Percentiles rank a stretch among this genome's conserved stretches.
Evolutionary conservation across 2,888 invertebrate species (phyloP).

Genomic region (Beris morrisii): DNA sequence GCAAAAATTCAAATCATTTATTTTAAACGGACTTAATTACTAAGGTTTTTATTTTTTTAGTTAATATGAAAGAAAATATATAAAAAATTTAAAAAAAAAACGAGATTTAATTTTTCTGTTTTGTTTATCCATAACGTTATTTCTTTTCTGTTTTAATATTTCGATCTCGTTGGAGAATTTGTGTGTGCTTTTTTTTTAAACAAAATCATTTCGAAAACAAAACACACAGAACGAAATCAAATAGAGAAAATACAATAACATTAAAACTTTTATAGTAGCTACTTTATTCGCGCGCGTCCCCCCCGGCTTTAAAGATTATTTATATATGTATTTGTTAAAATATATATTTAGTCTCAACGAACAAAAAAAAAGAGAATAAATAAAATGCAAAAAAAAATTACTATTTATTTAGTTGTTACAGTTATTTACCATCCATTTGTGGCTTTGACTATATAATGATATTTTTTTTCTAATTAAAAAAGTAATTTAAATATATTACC

Average conservation of each 20-base stretch:
- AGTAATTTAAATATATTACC: too few relatives aligned
- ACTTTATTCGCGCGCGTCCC: conserved; percentile 11
- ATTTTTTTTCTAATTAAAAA: too few relatives aligned
- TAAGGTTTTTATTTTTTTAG: conserved; percentile 25
- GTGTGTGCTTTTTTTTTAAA: neutral
- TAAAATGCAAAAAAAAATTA: neutral
- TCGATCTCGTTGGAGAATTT: neutral
- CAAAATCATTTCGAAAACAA: neutral
- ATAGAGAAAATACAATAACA: conserved; percentile 8
- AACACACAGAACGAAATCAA: neutral
- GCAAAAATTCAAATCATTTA: conserved; percentile 1
- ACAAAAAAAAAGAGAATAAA: conserved; percentile 6
- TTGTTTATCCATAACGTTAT: neutral
- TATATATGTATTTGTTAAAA: conserved; percentile 29
- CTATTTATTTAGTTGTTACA: too few relatives aligned
- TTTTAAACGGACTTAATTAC: conserved; percentile 13
- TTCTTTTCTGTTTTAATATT: conserved; percentile 1
- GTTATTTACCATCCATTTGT: too few relatives aligned
- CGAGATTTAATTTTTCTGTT: conserved; percentile 14
- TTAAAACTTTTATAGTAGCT: conserved; percentile 18
- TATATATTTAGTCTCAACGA: conserved; percentile 19
- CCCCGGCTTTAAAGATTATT: conserved; percentile 23
- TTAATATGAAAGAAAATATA: conserved; percentile 25
- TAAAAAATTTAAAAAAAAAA: conserved; percentile 9
- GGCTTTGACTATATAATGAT: too few relatives aligned